A percentile compares a stretch with the other conserved stretches of the same genome.
phyloP scores from a whole-genome alignment of 2,113 vertebrate genomes.

The Mesocricetus auratus region DNA sequence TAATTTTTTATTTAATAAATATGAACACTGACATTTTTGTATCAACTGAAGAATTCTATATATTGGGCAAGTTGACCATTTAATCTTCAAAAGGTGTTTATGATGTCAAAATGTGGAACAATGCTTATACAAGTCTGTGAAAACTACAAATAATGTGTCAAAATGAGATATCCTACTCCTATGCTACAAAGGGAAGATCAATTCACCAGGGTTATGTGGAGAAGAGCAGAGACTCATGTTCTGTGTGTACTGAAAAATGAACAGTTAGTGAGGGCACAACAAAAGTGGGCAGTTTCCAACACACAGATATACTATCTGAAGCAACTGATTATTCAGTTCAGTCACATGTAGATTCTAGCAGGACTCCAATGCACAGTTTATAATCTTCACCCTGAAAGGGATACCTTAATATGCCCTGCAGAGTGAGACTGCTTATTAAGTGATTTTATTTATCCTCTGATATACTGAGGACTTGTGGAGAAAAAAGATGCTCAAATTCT shows the following conservation, averaged over 20 bases:
- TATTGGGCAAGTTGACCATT: background rate
- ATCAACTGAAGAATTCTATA: background rate
- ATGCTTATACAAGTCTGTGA: background rate
- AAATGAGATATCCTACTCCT: background rate
- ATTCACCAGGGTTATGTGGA: accelerated
- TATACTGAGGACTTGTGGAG: background rate
- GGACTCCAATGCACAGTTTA: background rate
- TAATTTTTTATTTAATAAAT: conserved; percentile 53
- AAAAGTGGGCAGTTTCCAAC: background rate
- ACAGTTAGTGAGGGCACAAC: background rate
- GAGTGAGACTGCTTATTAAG: background rate
- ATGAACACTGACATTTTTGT: background rate
- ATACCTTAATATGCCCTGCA: background rate
- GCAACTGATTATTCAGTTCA: too few relatives aligned
- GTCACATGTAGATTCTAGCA: background rate
- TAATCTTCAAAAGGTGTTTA: accelerated
- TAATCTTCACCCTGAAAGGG: background rate
- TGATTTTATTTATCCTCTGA: background rate
- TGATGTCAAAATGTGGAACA: background rate
- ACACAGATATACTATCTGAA: too few relatives aligned
- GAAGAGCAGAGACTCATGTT: background rate
- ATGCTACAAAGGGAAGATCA: background rate
- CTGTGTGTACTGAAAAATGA: accelerated
- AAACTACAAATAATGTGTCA: too few relatives aligned
- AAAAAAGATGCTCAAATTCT: background rate